phyloP scores from a whole-genome alignment of 2,113 vertebrate species.

The Epinephelus lanceolatus region DNA sequence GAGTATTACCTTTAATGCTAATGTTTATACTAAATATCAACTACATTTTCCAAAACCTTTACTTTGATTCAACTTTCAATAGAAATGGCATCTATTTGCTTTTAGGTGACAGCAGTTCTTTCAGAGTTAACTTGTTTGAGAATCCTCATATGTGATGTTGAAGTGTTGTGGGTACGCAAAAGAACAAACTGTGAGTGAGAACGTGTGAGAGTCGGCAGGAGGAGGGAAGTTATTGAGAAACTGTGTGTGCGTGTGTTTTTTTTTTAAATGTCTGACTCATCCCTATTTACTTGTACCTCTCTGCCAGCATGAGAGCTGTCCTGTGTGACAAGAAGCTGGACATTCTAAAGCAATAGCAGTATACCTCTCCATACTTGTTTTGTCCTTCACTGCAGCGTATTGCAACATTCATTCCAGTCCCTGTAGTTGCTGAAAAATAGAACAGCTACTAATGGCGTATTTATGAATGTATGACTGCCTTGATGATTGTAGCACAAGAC shows the following conservation, averaged over 20 bases:
- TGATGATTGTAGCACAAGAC: constrained; percentile 25
- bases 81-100: not conserved
- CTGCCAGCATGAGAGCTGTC: constrained; percentile 27
- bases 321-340: constrained; percentile 48
- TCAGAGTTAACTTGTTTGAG: constrained; percentile 41
- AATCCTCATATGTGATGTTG: constrained; percentile 37
- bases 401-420: not conserved
- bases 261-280: constrained; percentile 75
- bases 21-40: not conserved
- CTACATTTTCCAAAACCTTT: not conserved
- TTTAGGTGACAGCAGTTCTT: not conserved
- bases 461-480: constrained; percentile 48
- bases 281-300: constrained; percentile 43
- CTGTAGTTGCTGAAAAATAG: constrained; percentile 38
- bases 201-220: constrained; percentile 57
- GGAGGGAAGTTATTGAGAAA: constrained; percentile 61
- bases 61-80: not conserved
- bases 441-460: constrained; percentile 55
- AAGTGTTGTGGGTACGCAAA: constrained; percentile 37
- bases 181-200: constrained; percentile 61
- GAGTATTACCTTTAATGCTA: not conserved
- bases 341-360: constrained; percentile 28
- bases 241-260: constrained; percentile 19
- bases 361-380: constrained; percentile 25
- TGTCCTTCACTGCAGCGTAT: constrained; percentile 30